phyloP scores from a whole-genome alignment of 2,888 invertebrate species.

The Acholoe squamosa region DNA sequence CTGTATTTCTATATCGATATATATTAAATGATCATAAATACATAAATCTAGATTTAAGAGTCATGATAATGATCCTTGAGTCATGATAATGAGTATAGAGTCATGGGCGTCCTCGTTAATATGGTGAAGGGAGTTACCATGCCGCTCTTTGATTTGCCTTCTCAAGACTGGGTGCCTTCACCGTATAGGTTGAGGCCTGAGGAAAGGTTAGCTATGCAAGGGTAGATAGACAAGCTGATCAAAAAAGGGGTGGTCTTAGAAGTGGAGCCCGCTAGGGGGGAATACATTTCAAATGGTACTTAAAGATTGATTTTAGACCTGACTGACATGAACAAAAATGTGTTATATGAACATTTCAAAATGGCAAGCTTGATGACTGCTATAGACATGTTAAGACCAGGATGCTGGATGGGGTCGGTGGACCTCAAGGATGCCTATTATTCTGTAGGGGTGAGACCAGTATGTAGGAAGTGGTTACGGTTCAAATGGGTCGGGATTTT shows the following conservation, averaged over 20 bases:
- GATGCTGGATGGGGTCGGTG: not conserved
- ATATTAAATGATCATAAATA: too few species aligned
- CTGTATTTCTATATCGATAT: too few species aligned
- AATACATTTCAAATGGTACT: not conserved
- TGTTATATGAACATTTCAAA: slow-evolving; percentile 29
- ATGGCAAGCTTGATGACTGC: slow-evolving; percentile 27
- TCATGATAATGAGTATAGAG: too few species aligned
- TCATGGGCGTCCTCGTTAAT: too few species aligned
- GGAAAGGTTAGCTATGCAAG: not conserved
- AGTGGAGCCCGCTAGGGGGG: not conserved
- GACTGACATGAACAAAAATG: not conserved
- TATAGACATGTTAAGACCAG: not conserved
- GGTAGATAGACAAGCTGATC: not conserved
- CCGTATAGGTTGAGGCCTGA: not conserved
- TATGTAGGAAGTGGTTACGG: slow-evolving; percentile 65
- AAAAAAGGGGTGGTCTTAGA: not conserved
- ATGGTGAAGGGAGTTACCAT: too few species aligned
- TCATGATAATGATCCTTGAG: not conserved
- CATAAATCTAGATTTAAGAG: too few species aligned
- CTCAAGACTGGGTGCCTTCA: not conserved
- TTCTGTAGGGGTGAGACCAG: slow-evolving; percentile 65
- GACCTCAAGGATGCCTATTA: slow-evolving; percentile 66
- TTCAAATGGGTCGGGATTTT: slow-evolving; percentile 68
- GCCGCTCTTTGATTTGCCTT: not conserved
- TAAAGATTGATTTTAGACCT: slow-evolving; percentile 1